Percentiles rank a stretch among this genome's conserved stretches.
phyloP scores from a whole-genome alignment of 2,113 vertebrate genomes.

The Cephalopholis sonnerati region DNA sequence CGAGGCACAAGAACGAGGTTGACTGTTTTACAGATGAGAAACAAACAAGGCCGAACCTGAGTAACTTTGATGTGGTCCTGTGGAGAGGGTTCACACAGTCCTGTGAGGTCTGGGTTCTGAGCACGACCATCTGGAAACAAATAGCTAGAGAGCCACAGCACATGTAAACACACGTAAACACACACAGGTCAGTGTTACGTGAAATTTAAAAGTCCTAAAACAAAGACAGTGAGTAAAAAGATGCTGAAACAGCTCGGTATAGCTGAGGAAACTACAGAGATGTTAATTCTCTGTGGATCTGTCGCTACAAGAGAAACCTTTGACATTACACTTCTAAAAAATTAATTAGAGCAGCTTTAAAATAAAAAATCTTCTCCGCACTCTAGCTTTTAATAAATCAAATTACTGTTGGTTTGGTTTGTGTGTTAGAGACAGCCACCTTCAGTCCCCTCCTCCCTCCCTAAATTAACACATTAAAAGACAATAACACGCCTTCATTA shows the following conservation, averaged over 20 bases:
- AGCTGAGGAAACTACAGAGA: neutral
- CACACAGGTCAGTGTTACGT: neutral
- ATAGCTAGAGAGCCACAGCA: conserved; percentile 82
- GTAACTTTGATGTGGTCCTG: conserved; percentile 99
- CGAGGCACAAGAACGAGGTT: neutral
- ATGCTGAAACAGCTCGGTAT: neutral
- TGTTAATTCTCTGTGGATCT: neutral
- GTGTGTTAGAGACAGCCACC: too few species aligned
- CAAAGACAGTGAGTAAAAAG: neutral
- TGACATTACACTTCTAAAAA: neutral
- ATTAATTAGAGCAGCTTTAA: neutral
- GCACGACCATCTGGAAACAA: conserved; percentile 97
- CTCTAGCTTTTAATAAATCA: too few species aligned
- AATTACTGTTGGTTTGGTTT: too few species aligned
- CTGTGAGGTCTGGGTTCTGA: conserved; percentile 97
- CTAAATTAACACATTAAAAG: neutral
- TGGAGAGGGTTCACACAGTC: conserved; percentile 97
- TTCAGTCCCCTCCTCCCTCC: too few species aligned
- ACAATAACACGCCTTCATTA: too few species aligned
- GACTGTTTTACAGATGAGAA: neutral
- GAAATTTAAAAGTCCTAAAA: neutral
- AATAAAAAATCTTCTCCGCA: neutral
- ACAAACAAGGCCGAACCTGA: conserved; percentile 85
- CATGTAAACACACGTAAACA: conserved; percentile 2
- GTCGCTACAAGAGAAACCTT: neutral